Conservation (phyloP, 2,888 invertebrate genomes). For the Epistrophe eligans region DNA sequence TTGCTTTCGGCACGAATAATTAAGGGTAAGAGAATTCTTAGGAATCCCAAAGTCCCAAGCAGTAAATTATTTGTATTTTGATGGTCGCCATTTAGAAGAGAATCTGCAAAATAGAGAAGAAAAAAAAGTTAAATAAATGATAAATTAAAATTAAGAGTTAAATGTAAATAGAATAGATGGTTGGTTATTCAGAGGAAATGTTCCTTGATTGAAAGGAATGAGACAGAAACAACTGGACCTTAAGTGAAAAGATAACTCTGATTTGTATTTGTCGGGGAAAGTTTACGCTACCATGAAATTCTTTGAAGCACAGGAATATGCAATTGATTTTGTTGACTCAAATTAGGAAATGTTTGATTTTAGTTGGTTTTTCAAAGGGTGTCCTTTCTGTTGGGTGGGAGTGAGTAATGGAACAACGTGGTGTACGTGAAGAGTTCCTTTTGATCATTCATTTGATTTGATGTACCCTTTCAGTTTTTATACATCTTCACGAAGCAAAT, state of each 20-base stretch:
- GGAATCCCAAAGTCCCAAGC: constrained; percentile 88
- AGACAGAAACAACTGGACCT: constrained; percentile 8
- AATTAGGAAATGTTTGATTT: constrained; percentile 33
- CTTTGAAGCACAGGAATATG: constrained; percentile 38
- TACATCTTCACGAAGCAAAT: no score
- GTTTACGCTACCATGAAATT: constrained; percentile 22
- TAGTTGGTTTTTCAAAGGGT: constrained; percentile 18
- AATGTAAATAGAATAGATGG: constrained; percentile 14
- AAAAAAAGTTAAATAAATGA: constrained; percentile 9
- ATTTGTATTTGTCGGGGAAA: neutral
- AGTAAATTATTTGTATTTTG: constrained; percentile 84
- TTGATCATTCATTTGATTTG: no score
- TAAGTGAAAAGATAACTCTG: constrained; percentile 21
- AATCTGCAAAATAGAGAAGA: constrained; percentile 78
- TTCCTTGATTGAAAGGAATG: constrained; percentile 21
- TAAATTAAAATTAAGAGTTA: constrained; percentile 10
- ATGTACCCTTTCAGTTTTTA: no score
- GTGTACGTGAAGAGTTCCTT: no score
- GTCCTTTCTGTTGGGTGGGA: neutral
- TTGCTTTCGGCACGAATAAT: constrained; percentile 80
- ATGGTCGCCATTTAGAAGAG: constrained; percentile 81
- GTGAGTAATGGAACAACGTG: no score
- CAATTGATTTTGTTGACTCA: constrained; percentile 29
- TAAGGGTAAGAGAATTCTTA: constrained; percentile 87
- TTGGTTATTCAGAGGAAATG: constrained; percentile 10